Percentiles rank a stretch among this genome's conserved stretches.
Conservation (phyloP, 2,113 vertebrate genomes). For the Prionailurus viverrinus region DNA sequence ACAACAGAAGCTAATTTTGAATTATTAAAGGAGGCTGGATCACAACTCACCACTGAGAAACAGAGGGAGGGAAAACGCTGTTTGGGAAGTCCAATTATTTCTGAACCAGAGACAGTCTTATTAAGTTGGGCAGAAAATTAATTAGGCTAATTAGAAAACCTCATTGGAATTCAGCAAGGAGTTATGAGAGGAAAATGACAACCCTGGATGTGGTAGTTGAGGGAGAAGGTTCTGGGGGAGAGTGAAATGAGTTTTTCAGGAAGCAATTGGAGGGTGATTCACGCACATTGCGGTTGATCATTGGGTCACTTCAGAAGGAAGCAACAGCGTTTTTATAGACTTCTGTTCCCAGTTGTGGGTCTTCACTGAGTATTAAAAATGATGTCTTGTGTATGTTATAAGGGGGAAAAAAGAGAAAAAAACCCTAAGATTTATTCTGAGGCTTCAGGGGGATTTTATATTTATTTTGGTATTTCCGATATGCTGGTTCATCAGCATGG, state of each 20-base stretch:
- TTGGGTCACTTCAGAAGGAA: constrained; percentile 25
- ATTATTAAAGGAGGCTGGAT: constrained; percentile 85
- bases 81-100: constrained; percentile 90
- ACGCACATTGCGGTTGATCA: neutral
- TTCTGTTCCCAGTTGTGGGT: constrained; percentile 65
- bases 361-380: constrained; percentile 66
- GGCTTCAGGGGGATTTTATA: constrained; percentile 78
- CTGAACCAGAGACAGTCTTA: constrained; percentile 90
- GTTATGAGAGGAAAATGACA: constrained; percentile 82
- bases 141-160: constrained; percentile 92
- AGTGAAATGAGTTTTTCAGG: constrained; percentile 63
- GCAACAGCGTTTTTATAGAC: constrained; percentile 43
- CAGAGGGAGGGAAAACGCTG: constrained; percentile 85
- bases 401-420: neutral
- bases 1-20: constrained; percentile 85
- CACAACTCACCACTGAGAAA: constrained; percentile 80
- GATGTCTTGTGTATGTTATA: constrained; percentile 4
- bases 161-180: constrained; percentile 88
- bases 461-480: constrained; percentile 83
- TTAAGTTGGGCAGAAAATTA: constrained; percentile 92
- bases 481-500: constrained; percentile 77
- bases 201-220: neutral
- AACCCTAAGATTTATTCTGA: constrained; percentile 69
- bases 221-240: constrained; percentile 44
- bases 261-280: constrained; percentile 54